These are phyloP conservation scores for Rhinolophus sinicus DNA, from an alignment of 2,113 vertebrate species.

Conservation along the genomic window DNA sequence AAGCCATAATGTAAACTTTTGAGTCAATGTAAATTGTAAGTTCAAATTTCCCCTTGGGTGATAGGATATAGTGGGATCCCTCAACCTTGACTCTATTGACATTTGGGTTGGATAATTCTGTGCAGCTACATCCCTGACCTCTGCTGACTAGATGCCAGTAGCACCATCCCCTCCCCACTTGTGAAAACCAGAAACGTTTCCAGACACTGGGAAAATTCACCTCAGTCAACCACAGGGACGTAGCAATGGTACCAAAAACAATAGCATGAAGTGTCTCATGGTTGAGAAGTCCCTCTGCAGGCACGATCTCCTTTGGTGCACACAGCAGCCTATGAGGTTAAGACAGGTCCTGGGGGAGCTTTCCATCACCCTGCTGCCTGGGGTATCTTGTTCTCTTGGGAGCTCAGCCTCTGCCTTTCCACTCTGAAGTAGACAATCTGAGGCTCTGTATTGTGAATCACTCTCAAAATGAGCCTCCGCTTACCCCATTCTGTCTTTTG, in stretches of 20 bases:
- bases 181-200: not conserved
- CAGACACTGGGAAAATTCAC: not conserved
- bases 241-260: not conserved
- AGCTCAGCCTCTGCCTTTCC: not conserved
- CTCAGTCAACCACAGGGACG: not conserved
- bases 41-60: not conserved
- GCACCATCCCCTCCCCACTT: not conserved
- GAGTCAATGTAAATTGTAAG: not conserved
- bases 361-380: rapidly evolving
- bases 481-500: not conserved
- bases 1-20: not conserved
- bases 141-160: not conserved
- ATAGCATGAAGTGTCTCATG: not conserved
- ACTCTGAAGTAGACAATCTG: not conserved
- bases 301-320: not conserved
- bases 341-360: not conserved
- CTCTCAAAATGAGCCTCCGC: not conserved
- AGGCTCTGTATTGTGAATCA: not conserved
- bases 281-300: not conserved
- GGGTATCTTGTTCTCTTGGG: not conserved
- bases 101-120: not conserved
- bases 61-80: not conserved
- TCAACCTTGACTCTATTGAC: not conserved
- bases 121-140: not conserved
- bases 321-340: not conserved